Evolutionary conservation across 1,140 invertebrate species (phyloP).

Genomic region (Saccostrea cuccullata): DNA sequence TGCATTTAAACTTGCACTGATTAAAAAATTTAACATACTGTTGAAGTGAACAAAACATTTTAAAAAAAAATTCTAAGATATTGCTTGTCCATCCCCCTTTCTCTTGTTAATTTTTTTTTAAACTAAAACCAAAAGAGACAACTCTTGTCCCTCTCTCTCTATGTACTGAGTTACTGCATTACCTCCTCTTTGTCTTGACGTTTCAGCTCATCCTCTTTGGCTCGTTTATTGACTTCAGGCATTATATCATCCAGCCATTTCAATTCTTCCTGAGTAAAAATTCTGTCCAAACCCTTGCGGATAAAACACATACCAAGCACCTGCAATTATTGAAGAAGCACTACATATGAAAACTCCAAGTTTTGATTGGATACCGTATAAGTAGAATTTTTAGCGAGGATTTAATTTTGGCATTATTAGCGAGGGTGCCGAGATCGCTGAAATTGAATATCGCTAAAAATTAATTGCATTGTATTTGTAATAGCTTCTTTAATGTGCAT

Average conservation of each 20-base stretch:
- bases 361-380: too few relatives aligned
- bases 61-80: neutral
- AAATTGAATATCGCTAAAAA: too few relatives aligned
- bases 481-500: too few relatives aligned
- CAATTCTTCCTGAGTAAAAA: slow-evolving; percentile 95
- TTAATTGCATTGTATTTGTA: too few relatives aligned
- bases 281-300: slow-evolving; percentile 92
- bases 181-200: slow-evolving; percentile 54
- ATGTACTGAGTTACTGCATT: neutral
- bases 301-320: slow-evolving; percentile 98
- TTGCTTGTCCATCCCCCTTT: neutral
- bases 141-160: neutral
- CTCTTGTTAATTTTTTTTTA: too few relatives aligned
- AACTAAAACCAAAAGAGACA: neutral
- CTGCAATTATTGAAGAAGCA: slow-evolving; percentile 76
- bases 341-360: neutral
- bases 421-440: too few relatives aligned
- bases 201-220: slow-evolving; percentile 68
- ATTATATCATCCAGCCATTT: slow-evolving; percentile 98
- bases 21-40: neutral
- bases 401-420: too few relatives aligned
- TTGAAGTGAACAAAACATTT: neutral
- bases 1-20: too few relatives aligned
- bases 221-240: slow-evolving; percentile 83
- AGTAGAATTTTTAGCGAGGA: too few relatives aligned